These are phyloP conservation scores for Sipha flava DNA, from an alignment of 1,140 invertebrate genomes.

Conservation along the genomic window DNA sequence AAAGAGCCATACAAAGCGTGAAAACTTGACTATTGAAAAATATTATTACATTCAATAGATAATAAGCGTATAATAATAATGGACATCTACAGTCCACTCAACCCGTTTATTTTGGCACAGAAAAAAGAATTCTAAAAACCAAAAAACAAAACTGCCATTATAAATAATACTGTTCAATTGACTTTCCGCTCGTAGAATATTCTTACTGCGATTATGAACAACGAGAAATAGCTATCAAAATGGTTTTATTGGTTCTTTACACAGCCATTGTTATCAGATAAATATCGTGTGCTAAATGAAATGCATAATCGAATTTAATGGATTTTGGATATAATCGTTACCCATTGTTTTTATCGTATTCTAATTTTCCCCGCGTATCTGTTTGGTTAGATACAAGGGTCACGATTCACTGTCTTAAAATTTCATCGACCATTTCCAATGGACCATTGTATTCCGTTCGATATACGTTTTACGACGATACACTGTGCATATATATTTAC, in stretches of 20 bases:
- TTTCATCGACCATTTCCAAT: slow-evolving; percentile 9
- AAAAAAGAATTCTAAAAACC: too few species aligned
- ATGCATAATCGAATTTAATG: slow-evolving; percentile 8
- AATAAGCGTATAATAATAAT: neutral
- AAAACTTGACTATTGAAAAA: neutral
- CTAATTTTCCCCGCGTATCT: neutral
- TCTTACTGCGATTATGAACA: neutral
- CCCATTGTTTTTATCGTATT: slow-evolving; percentile 29
- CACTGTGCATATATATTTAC: too few species aligned
- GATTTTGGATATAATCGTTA: slow-evolving; percentile 3
- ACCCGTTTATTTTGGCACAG: neutral
- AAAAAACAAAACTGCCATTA: neutral
- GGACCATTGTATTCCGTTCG: slow-evolving; percentile 18
- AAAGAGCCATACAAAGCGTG: neutral
- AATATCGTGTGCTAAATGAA: neutral
- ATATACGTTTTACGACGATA: neutral
- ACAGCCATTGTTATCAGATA: neutral
- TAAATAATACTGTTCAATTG: neutral
- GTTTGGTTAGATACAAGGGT: neutral
- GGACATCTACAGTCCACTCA: neutral
- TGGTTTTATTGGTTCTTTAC: neutral
- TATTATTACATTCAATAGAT: neutral
- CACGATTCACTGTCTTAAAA: slow-evolving; percentile 20
- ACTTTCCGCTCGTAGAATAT: neutral
- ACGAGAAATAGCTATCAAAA: neutral